Evolutionary conservation across 30 jellyfish, hydroid and myxozoan genomes (phyloP).

Genomic region (Sanderia malayensis): DNA sequence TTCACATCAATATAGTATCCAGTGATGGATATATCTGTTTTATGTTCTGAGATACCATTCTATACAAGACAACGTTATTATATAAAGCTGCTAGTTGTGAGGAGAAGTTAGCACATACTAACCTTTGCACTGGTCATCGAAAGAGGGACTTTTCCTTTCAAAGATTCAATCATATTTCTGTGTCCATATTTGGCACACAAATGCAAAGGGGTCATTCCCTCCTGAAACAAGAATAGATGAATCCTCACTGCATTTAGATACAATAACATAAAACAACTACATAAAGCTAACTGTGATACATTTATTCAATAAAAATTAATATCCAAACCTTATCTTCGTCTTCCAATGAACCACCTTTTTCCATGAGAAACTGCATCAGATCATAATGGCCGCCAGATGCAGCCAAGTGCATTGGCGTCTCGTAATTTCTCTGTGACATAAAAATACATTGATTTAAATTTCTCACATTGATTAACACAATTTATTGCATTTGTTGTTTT

Average conservation of each 20-base stretch:
- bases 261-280: too few relatives aligned
- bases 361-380: slow-evolving; percentile 62
- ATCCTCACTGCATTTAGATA: too few relatives aligned
- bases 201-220: slow-evolving; percentile 93
- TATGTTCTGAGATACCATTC: too few relatives aligned
- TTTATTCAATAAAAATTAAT: not conserved
- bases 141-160: slow-evolving; percentile 78
- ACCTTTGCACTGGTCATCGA: slow-evolving; percentile 85
- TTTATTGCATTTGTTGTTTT: too few relatives aligned
- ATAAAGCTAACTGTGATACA: too few relatives aligned
- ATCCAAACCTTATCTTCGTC: slow-evolving; percentile 84
- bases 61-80: too few relatives aligned
- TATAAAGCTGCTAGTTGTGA: too few relatives aligned
- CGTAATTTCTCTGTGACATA: slow-evolving; percentile 56
- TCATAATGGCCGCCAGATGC: slow-evolving; percentile 92
- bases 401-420: slow-evolving; percentile 88
- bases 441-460: too few relatives aligned
- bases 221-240: slow-evolving; percentile 24
- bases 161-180: slow-evolving; percentile 66
- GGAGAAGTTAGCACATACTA: too few relatives aligned
- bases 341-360: slow-evolving; percentile 71
- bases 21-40: too few relatives aligned
- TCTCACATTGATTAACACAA: too few relatives aligned
- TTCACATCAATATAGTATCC: too few relatives aligned
- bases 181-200: slow-evolving; percentile 92